phyloP scores from a whole-genome alignment of 2,113 vertebrate genomes.

The Sigmodon hispidus region DNA sequence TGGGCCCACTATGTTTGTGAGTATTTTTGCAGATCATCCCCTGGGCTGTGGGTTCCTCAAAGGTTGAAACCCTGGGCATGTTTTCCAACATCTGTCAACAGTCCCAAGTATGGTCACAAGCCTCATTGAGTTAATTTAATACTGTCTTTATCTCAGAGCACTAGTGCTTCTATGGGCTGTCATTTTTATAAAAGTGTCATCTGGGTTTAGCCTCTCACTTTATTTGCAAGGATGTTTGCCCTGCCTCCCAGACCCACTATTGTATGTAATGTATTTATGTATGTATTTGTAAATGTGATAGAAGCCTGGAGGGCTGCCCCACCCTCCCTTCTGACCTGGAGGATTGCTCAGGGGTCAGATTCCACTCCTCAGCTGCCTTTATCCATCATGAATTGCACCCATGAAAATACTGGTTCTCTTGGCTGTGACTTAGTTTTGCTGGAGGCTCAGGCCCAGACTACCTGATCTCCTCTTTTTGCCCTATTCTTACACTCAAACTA shows the following conservation, averaged over 20 bases:
- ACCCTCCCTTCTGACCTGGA: background rate
- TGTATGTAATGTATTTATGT: constrained; percentile 93
- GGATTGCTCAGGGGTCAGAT: background rate
- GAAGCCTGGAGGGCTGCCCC: constrained; percentile 75
- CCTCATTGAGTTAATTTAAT: background rate
- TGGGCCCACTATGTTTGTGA: constrained; percentile 95
- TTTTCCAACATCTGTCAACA: background rate
- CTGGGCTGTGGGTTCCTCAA: too few relatives aligned
- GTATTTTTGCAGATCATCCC: constrained; percentile 59
- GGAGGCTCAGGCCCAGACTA: background rate
- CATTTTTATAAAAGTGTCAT: background rate
- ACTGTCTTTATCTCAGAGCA: background rate
- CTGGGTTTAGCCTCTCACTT: background rate
- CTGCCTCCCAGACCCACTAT: constrained; percentile 83
- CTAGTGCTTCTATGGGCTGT: background rate
- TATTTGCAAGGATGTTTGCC: background rate
- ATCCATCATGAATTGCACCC: background rate
- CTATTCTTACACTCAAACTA: background rate
- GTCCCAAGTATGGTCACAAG: background rate
- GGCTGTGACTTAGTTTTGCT: background rate
- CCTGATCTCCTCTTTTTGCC: background rate
- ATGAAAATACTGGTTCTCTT: background rate
- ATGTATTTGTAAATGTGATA: constrained; percentile 91
- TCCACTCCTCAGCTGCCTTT: background rate
- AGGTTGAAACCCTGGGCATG: background rate